Conservation (phyloP, 1,140 invertebrate genomes). For the Zaprionus ghesquierei region DNA sequence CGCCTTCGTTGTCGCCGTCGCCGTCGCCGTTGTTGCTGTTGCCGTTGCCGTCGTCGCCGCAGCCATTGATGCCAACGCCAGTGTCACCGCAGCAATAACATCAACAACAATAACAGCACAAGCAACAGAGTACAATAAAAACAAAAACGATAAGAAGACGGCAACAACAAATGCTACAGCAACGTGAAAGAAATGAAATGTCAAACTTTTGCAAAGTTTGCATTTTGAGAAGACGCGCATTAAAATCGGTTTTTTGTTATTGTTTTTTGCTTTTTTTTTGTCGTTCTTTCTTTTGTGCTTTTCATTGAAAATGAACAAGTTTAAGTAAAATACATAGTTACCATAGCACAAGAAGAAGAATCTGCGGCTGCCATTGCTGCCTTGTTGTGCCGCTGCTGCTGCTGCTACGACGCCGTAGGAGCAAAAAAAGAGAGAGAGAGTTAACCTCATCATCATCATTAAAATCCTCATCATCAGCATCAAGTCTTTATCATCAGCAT, state of each 20-base stretch:
- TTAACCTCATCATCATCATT: slow-evolving; percentile 18
- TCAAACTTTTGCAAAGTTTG: slow-evolving; percentile 59
- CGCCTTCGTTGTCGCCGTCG: slow-evolving; percentile 7
- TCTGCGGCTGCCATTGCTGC: neutral
- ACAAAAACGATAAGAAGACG: slow-evolving; percentile 31
- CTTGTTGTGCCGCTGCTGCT: neutral
- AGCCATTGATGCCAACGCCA: slow-evolving; percentile 51
- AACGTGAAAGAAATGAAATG: slow-evolving; percentile 60
- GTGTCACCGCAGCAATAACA: slow-evolving; percentile 43
- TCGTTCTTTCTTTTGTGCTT: slow-evolving; percentile 32
- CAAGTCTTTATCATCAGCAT: neutral
- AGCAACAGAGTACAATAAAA: slow-evolving; percentile 1
- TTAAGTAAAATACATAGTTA: slow-evolving; percentile 24
- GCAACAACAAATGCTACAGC: slow-evolving; percentile 44
- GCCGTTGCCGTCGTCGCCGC: slow-evolving; percentile 6
- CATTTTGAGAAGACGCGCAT: slow-evolving; percentile 43
- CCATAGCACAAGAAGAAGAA: slow-evolving; percentile 19
- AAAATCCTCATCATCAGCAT: neutral
- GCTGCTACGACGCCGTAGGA: slow-evolving; percentile 11
- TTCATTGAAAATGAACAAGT: slow-evolving; percentile 44
- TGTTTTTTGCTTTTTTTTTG: slow-evolving; percentile 1
- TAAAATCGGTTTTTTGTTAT: slow-evolving; percentile 33
- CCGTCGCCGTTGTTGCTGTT: neutral
- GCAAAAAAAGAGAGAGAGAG: slow-evolving; percentile 17
- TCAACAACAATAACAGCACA: slow-evolving; percentile 38